Base-by-base conservation (phyloP, 2,888 invertebrate genomes). In the Papilio demoleus region DNA sequence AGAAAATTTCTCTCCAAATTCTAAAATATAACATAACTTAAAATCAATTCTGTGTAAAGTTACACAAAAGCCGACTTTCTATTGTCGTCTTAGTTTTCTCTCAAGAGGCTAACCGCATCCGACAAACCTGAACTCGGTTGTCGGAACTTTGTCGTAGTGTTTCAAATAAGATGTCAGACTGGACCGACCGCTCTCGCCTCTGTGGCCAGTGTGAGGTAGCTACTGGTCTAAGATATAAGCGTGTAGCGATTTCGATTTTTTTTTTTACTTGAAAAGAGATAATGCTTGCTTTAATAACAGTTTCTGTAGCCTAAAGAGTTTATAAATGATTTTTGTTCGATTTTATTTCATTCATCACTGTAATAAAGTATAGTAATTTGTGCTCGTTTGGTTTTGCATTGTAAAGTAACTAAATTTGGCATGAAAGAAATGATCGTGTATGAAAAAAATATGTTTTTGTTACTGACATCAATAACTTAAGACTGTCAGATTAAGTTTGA, bases 161-260 rank as follows among this genome's bases (percentile, higher is more conserved):
- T 63, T 63, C 68, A 42, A 62, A 45, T 68, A 58, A 63, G 56
- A 68, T 68, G 56, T 68, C 58, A 45, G 58, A 63, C 34, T 42
- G 45, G 58, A 19, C 56, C 67, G 31, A 27, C 36, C 50, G 50
- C 36, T 61, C 53, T 22, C 56, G 56, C 62, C 27, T 45, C 56
- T 65, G 59, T 40, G 47, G 53, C 53, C 62, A 27, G 6, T n/a
- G 31, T n/a, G 31, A 11, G 27, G 40, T 31, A 6, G 14, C 31
- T 36, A 17, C 38, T 19, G 36, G 22, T 9, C 24, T n/a, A 31
- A 67, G 19, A 34, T 27, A 40, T 19, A 22, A 31, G 34, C 50
- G 42, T 40, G 27, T 22, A 62, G 56, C 61, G 62, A 24, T 38
- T 56, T 62, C 1, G 6, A 5, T 9, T n/a, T n/a, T n/a, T n/a